A percentile compares a stretch with the other conserved stretches of the same genome.
phyloP scores from a whole-genome alignment of 2,888 invertebrate genomes.

The Cephus pulcher region DNA sequence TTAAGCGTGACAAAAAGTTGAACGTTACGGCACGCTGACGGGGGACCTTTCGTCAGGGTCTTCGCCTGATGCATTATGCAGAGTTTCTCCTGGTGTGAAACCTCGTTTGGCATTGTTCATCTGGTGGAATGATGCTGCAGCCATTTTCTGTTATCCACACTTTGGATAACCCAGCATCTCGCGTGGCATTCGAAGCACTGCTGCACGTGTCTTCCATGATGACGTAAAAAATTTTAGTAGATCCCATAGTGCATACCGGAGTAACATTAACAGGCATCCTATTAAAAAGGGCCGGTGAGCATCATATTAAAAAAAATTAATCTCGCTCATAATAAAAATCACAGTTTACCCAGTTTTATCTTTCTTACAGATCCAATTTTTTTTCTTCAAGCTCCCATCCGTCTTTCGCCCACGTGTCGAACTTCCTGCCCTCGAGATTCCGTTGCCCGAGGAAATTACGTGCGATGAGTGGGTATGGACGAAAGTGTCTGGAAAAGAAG shows the following conservation, averaged over 20 bases:
- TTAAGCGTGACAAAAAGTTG: constrained; percentile 10
- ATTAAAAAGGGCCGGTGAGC: neutral
- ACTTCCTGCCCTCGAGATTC: neutral
- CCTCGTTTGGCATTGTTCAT: neutral
- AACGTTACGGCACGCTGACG: constrained; percentile 15
- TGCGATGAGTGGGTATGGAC: neutral
- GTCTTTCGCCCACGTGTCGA: neutral
- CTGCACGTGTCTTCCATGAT: neutral
- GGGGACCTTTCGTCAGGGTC: constrained; percentile 10
- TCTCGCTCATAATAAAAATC: neutral
- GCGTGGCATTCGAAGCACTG: neutral
- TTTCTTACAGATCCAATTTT: neutral
- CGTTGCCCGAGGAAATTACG: neutral
- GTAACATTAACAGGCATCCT: neutral
- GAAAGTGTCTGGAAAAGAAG: neutral
- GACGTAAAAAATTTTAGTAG: neutral
- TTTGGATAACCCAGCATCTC: neutral
- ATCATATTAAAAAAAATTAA: neutral
- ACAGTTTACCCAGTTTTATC: neutral
- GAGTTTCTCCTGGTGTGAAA: constrained; percentile 1
- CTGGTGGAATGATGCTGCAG: neutral
- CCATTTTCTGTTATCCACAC: neutral
- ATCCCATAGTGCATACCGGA: neutral
- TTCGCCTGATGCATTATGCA: constrained; percentile 23
- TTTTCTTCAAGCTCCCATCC: neutral